These are phyloP conservation scores for Liopterus haemorrhoidalis DNA, from an alignment of 2,888 invertebrate species.

Conservation along the genomic window DNA sequence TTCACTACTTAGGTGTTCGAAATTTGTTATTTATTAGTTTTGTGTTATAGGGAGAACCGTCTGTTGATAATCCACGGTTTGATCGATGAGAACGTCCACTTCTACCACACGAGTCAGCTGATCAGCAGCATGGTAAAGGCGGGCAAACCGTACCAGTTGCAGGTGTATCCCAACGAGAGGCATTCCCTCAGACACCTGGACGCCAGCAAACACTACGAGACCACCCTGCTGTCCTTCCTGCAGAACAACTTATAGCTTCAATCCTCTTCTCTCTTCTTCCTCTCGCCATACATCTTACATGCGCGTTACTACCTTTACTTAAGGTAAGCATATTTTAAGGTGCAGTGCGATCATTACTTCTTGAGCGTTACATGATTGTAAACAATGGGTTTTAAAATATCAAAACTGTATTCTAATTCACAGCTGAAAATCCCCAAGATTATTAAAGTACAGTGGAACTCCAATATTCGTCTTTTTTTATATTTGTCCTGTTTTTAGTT, in stretches of 20 bases:
- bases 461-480: no score
- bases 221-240: constrained; percentile 85
- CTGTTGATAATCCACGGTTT: constrained; percentile 93
- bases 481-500: no score
- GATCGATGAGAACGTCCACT: constrained; percentile 98
- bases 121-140: constrained; percentile 83
- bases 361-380: no score
- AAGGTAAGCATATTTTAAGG: no score
- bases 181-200: constrained; percentile 91
- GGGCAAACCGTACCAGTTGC: constrained; percentile 93
- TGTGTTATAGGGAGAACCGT: constrained; percentile 66
- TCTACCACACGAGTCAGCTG: constrained; percentile 89
- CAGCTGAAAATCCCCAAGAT: no score
- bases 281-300: no score
- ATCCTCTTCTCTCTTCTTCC: no score
- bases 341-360: no score
- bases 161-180: constrained; percentile 94
- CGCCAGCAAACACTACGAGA: constrained; percentile 95
- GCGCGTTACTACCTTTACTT: no score
- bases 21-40: constrained; percentile 11
- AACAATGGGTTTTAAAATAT: no score
- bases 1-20: constrained; percentile 1
- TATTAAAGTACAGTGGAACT: no score
- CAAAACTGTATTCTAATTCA: no score
- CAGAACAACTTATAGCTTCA: constrained; percentile 69